These are phyloP conservation scores for Tamias sibiricus DNA, from an alignment of 2,113 vertebrate genomes.

Conservation along the genomic window DNA sequence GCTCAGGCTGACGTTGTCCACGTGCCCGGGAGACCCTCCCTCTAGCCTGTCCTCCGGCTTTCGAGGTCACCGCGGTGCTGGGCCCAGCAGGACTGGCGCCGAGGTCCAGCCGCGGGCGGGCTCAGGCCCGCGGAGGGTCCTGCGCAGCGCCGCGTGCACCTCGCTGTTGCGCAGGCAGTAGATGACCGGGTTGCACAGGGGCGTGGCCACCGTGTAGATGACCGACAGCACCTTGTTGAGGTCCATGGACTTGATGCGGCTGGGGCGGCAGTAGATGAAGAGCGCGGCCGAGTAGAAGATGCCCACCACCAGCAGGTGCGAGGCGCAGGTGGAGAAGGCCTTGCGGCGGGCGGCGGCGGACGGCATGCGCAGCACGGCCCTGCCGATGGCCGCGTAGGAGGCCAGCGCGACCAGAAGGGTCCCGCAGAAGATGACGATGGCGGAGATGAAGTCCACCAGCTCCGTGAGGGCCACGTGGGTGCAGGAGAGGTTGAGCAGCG, in stretches of 20 bases:
- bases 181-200: constrained; percentile 66
- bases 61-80: too few species aligned
- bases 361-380: constrained; percentile 48
- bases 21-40: too few species aligned
- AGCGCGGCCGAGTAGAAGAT: constrained; percentile 61
- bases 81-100: too few species aligned
- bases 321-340: constrained; percentile 72
- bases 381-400: constrained; percentile 72
- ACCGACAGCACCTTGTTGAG: constrained; percentile 72
- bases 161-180: constrained; percentile 74
- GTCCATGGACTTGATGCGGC: constrained; percentile 30
- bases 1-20: too few species aligned
- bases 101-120: too few species aligned
- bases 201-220: constrained; percentile 64
- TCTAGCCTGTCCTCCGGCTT: too few species aligned
- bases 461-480: constrained; percentile 48
- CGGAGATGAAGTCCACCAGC: constrained; percentile 78
- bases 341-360: neutral
- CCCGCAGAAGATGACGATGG: constrained; percentile 63
- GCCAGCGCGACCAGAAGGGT: constrained; percentile 54
- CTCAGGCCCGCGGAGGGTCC: neutral
- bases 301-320: constrained; percentile 78
- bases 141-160: neutral
- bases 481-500: constrained; percentile 77
- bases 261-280: constrained; percentile 58